Evolutionary conservation across 2,888 invertebrate genomes (phyloP), one percentile per base, ranked within the genome.

Genomic region (Harmothoe impar): DNA sequence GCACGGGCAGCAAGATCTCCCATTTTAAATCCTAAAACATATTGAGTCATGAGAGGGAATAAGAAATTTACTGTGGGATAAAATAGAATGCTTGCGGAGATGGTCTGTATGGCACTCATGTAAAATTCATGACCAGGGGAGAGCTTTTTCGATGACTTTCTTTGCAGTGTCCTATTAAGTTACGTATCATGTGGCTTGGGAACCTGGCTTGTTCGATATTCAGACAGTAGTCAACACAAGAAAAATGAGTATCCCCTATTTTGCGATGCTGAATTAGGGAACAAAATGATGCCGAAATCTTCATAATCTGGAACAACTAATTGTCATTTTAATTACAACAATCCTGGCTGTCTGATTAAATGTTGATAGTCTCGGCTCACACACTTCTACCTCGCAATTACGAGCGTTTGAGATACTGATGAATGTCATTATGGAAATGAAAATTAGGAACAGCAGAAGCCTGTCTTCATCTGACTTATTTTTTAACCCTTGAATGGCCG

Each of bases 271-370:
- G 29, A 72, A 72, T 72, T 17, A 72, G 25, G 72, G n/a, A 15
- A 72, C 29, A 29, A 72, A 72, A 72, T 15, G 25, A 72, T 29
- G 3, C 3, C 29, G 25, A 3, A 72, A 72, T 7, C 5, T 72
- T 29, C 72, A 62, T n/a, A 62, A n/a, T 62, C 62, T n/a, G 43
- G n/a, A 62, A 62, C 29, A 72, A 72, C 72, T 72, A 72, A 72
- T 72, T 72, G 72, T 72, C 29, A 72, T 72, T 72, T 72, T 72
- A 29, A 72, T 72, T n/a, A 72, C 31, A n/a, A 72, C 29, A 72
- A 72, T 72, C 29, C 72, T 72, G 12, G 15, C 5, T 23, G 0
- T 72, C 72, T 72, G 25, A 72, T 72, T 72, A 72, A 72, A 72
- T 29, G 72, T 0, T 29, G 72, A 72, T 72, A 72, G 29, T 72